Evolutionary conservation across 2,113 vertebrate genomes (phyloP).

Genomic region (Martes martes): DNA sequence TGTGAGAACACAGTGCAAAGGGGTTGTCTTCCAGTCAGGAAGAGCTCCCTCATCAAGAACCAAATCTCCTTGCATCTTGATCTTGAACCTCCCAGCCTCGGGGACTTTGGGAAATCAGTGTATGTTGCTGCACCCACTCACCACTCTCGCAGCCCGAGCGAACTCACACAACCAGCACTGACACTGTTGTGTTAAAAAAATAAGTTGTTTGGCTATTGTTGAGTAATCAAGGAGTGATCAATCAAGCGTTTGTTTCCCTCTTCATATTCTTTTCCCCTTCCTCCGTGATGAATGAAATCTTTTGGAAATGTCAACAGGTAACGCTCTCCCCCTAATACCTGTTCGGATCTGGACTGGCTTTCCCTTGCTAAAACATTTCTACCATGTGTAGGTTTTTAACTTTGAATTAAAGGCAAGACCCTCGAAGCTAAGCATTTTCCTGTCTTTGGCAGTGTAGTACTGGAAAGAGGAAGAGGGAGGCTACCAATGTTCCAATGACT

Average conservation of each 20-base stretch:
- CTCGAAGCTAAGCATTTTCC: background rate
- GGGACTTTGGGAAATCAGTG: background rate
- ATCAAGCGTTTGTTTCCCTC: background rate
- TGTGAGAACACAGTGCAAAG: background rate
- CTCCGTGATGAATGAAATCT: background rate
- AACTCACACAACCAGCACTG: too few relatives aligned
- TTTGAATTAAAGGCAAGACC: background rate
- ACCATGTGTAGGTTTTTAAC: background rate
- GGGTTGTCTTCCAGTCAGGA: background rate
- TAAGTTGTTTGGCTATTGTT: background rate
- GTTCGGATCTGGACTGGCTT: background rate
- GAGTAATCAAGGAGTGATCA: background rate
- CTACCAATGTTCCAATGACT: background rate
- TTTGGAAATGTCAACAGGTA: background rate
- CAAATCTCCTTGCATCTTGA: background rate
- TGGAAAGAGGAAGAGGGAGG: background rate
- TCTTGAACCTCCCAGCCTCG: background rate
- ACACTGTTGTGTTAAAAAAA: background rate
- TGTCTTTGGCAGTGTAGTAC: background rate
- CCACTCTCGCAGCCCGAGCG: background rate
- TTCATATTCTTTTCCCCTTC: background rate
- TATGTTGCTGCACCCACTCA: background rate
- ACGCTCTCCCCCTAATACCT: background rate
- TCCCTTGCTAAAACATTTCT: background rate
- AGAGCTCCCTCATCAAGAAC: background rate